Evolutionary conservation across 2,797 vertebrate genomes (phyloP).

Genomic region (Hippopotamyrus pictus): DNA sequence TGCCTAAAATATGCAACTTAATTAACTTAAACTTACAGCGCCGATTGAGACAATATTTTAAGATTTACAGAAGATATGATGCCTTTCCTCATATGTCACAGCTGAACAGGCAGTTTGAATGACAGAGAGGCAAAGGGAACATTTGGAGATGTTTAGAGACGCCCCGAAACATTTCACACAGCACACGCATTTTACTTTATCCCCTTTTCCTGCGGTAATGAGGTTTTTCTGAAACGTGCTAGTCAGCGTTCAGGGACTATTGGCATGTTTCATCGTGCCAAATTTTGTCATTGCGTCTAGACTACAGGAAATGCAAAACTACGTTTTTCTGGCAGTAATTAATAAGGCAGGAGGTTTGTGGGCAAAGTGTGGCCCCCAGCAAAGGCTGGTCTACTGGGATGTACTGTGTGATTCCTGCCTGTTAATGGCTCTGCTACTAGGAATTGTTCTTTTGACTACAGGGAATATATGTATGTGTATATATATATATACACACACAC

Average conservation of each 20-base stretch:
- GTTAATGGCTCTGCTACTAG: not conserved
- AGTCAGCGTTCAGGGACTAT: not conserved
- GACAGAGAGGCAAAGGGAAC: not conserved
- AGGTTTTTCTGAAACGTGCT: slow-evolving; percentile 7
- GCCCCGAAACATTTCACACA: not conserved
- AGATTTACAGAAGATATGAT: not conserved
- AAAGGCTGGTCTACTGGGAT: slow-evolving; percentile 25
- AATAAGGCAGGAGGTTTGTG: slow-evolving; percentile 44
- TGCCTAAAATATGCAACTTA: not conserved
- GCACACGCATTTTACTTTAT: not conserved
- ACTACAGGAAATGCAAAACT: slow-evolving; percentile 66
- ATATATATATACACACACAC: not conserved
- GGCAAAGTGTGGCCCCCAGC: slow-evolving; percentile 43
- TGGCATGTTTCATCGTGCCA: slow-evolving; percentile 15
- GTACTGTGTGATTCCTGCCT: not conserved
- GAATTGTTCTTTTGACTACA: not conserved
- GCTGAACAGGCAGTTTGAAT: not conserved
- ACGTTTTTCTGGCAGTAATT: slow-evolving; percentile 57
- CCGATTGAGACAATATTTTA: not conserved
- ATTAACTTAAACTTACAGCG: not conserved
- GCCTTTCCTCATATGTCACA: not conserved
- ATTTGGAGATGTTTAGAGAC: slow-evolving; percentile 4
- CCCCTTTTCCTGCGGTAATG: not conserved
- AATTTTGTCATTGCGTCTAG: slow-evolving; percentile 55
- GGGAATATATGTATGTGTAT: not conserved